Percentiles rank a stretch among this genome's conserved stretches.
phyloP scores from a whole-genome alignment of 53 echinoderm and acorn worm genomes.

The Paracentrotus lividus region DNA sequence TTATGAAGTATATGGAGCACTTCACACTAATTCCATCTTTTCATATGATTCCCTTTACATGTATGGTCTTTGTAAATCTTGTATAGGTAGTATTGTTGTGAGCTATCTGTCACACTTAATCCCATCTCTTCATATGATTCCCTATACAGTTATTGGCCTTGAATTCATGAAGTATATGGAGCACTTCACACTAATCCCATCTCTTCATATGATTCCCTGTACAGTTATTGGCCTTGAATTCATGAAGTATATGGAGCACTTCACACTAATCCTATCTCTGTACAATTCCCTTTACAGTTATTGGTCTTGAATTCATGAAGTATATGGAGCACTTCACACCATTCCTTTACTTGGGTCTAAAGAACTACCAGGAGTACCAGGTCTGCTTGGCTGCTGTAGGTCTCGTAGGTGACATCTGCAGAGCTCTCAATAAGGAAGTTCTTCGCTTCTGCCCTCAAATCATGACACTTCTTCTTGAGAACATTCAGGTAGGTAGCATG shows the following conservation, averaged over 20 bases:
- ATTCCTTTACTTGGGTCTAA: constrained; percentile 81
- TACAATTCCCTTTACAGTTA: constrained; percentile 67
- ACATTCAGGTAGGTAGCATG: constrained; percentile 82
- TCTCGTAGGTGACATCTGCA: constrained; percentile 92
- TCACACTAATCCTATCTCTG: background rate
- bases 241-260: background rate
- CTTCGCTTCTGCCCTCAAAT: constrained; percentile 86
- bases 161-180: too few species aligned
- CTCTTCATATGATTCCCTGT: background rate
- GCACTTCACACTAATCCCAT: background rate
- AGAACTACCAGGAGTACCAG: constrained; percentile 92
- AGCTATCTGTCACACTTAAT: too few species aligned
- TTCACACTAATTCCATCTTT: background rate
- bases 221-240: background rate
- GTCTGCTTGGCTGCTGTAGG: constrained; percentile 96
- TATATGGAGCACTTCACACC: constrained; percentile 90
- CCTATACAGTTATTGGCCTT: too few species aligned
- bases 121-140: too few species aligned
- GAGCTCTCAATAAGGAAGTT: constrained; percentile 87
- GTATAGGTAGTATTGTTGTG: too few species aligned
- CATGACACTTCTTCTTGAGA: constrained; percentile 86
- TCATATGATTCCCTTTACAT: constrained; percentile 51
- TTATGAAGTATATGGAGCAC: background rate
- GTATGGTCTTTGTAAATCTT: constrained; percentile 83
- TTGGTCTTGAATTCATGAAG: constrained; percentile 87